These are phyloP conservation scores for Microtus montanus DNA, from an alignment of 2,113 vertebrate species.

Conservation along the genomic window DNA sequence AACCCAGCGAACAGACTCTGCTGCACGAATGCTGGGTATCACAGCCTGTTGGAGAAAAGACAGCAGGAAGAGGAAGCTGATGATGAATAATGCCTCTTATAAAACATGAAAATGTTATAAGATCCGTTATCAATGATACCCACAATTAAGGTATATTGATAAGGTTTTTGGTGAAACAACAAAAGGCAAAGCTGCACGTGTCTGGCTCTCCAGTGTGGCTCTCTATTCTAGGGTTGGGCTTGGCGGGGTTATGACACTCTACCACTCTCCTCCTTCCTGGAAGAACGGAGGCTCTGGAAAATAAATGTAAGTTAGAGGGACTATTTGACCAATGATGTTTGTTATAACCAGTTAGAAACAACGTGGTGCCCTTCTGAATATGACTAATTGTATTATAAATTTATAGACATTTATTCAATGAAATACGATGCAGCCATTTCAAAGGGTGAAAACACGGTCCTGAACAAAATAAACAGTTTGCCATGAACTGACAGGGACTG, in stretches of 20 bases:
- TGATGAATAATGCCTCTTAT: not conserved
- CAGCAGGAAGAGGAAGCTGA: not conserved
- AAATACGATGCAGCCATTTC: not conserved
- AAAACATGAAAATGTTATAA: not conserved
- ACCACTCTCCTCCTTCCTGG: not conserved
- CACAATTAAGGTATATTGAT: not conserved
- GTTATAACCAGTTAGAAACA: constrained; percentile 29
- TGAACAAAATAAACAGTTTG: not conserved
- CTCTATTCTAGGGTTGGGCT: not conserved
- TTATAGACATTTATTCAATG: not conserved
- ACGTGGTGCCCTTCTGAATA: not conserved
- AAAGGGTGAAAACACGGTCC: not conserved
- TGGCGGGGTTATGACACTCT: not conserved
- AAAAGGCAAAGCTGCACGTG: not conserved
- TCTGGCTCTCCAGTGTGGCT: not conserved
- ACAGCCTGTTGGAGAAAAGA: not conserved
- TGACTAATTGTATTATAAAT: not conserved
- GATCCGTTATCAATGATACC: not conserved
- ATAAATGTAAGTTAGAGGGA: not conserved
- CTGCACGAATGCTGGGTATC: not conserved
- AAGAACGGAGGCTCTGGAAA: not conserved
- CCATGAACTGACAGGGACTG: not conserved
- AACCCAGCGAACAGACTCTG: not conserved
- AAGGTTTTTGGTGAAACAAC: not conserved
- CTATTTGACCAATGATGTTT: not conserved